phyloP scores from a whole-genome alignment of 2,113 vertebrate species.

The Bothrops jararaca region DNA sequence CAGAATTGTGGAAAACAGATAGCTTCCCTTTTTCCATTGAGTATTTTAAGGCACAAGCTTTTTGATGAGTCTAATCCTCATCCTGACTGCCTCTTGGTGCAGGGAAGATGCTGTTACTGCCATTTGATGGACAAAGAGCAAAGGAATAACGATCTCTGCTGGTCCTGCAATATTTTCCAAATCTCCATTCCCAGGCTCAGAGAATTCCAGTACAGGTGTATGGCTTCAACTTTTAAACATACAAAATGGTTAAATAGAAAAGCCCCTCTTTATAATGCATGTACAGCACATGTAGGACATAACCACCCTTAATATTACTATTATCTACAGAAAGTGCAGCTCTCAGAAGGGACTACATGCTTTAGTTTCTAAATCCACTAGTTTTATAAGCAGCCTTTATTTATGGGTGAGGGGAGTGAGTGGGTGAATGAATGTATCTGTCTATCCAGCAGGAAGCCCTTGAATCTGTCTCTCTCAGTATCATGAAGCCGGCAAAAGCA shows the following conservation, averaged over 20 bases:
- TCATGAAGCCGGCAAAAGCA: not conserved
- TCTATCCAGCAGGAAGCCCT: not conserved
- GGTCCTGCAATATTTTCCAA: not conserved
- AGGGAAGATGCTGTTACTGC: not conserved
- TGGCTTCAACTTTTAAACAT: not conserved
- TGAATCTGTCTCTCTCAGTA: not conserved
- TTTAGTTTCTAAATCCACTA: too few relatives aligned
- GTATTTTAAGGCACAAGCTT: not conserved
- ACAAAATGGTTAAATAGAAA: not conserved
- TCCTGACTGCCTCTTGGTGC: not conserved
- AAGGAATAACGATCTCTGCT: not conserved
- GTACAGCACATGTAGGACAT: not conserved
- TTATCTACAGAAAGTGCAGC: too few relatives aligned
- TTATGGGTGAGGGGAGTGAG: not conserved
- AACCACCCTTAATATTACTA: too few relatives aligned
- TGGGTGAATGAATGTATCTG: not conserved
- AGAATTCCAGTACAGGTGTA: not conserved
- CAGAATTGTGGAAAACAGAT: not conserved
- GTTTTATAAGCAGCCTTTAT: not conserved
- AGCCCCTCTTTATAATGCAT: not conserved
- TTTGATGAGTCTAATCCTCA: not conserved
- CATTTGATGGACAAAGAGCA: not conserved
- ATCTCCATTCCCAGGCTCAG: not conserved
- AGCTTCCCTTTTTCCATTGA: not conserved
- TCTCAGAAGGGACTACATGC: too few relatives aligned